phyloP scores from a whole-genome alignment of 1,140 invertebrate genomes.

The Heliconius congener region DNA sequence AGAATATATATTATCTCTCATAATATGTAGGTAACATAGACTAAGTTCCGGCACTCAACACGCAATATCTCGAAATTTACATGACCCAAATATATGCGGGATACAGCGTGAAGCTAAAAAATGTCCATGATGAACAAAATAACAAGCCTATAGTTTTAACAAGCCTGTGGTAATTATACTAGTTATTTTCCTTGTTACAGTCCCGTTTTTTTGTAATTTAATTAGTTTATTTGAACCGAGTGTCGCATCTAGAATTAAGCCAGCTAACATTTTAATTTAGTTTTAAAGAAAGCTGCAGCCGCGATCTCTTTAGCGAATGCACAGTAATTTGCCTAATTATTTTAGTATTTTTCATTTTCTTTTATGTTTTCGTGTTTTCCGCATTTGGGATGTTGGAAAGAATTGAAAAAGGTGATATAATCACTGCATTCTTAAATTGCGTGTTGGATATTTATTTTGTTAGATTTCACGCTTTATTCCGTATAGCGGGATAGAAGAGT shows the following conservation, averaged over 20 bases:
- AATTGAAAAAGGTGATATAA: not conserved
- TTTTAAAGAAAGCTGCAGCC: not conserved
- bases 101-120: too few relatives aligned
- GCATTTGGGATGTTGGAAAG: not conserved
- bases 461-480: too few relatives aligned
- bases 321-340: not conserved
- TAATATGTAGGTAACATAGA: too few relatives aligned
- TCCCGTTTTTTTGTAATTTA: not conserved
- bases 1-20: too few relatives aligned
- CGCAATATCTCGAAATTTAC: too few relatives aligned
- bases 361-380: not conserved
- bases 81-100: too few relatives aligned
- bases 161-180: not conserved
- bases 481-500: too few relatives aligned
- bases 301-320: slow-evolving; percentile 2
- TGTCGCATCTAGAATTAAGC: not conserved
- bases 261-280: slow-evolving; percentile 1
- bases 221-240: not conserved
- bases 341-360: not conserved
- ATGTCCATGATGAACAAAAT: not conserved
- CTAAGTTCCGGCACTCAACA: too few relatives aligned
- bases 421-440: too few relatives aligned
- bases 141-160: not conserved
- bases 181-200: not conserved
- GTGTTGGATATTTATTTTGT: too few relatives aligned